Conservation (phyloP, 1,140 invertebrate genomes). For the Arctopsyche grandis region DNA sequence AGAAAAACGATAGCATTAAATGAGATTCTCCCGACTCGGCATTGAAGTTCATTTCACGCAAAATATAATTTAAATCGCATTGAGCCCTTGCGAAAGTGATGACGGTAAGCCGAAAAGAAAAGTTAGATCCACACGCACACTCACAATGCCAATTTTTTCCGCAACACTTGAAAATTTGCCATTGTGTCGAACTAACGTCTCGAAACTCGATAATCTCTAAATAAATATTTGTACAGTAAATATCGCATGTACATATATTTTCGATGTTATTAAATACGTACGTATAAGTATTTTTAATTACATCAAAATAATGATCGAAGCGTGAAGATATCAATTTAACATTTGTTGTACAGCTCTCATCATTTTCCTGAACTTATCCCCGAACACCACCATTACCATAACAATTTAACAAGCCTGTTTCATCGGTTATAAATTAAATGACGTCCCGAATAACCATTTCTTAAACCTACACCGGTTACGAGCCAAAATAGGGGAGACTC, state of each 20-base stretch:
- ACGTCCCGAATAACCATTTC: conserved; percentile 49
- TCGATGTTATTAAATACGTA: too few relatives aligned
- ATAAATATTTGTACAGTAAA: too few relatives aligned
- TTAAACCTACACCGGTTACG: conserved; percentile 43
- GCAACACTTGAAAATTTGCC: not conserved
- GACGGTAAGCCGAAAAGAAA: not conserved
- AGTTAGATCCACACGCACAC: not conserved
- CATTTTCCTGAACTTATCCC: conserved; percentile 31
- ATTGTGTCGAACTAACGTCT: not conserved
- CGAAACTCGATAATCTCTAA: too few relatives aligned
- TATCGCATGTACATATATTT: too few relatives aligned
- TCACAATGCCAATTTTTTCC: not conserved
- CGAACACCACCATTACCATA: conserved; percentile 44
- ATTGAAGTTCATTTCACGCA: conserved; percentile 39
- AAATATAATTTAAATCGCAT: conserved; percentile 43
- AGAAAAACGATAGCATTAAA: conserved; percentile 27
- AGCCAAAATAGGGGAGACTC: conserved; percentile 20
- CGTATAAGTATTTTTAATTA: too few relatives aligned
- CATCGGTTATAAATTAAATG: conserved; percentile 50
- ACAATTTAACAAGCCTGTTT: conserved; percentile 50
- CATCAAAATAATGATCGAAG: not conserved
- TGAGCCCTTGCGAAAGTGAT: not conserved
- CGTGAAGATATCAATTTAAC: conserved; percentile 38
- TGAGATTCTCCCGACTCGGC: conserved; percentile 26
- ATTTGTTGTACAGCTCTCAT: conserved; percentile 26